Conservation (phyloP, 2,797 vertebrate species). For the Sandelia bainsii region DNA sequence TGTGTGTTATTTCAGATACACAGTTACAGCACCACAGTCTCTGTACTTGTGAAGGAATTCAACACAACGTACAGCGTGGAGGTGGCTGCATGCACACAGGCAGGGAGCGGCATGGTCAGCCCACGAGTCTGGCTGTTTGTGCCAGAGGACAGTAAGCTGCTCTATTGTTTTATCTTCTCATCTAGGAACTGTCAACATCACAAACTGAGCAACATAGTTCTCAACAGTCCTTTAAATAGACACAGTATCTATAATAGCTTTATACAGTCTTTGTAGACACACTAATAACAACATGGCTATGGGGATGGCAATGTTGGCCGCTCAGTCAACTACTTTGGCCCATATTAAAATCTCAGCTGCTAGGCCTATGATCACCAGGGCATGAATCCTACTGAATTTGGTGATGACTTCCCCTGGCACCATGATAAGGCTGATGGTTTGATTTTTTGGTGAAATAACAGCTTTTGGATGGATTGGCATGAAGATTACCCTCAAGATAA, state of each 20-base stretch:
- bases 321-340: too few relatives aligned
- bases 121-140: constrained; percentile 82
- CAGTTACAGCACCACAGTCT: constrained; percentile 67
- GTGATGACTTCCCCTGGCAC: too few relatives aligned
- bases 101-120: constrained; percentile 91
- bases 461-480: too few relatives aligned
- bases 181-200: constrained; percentile 20
- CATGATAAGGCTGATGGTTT: too few relatives aligned
- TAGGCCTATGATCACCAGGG: too few relatives aligned
- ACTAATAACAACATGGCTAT: too few relatives aligned
- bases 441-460: too few relatives aligned
- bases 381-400: too few relatives aligned
- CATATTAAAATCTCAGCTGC: constrained; percentile 9
- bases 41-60: constrained; percentile 81
- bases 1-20: constrained; percentile 77
- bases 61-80: constrained; percentile 90
- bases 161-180: constrained; percentile 50
- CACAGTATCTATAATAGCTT: not conserved
- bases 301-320: too few relatives aligned
- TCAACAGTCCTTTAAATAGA: not conserved
- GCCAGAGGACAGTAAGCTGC: constrained; percentile 85
- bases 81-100: constrained; percentile 89
- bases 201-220: constrained; percentile 11
- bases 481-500: too few relatives aligned
- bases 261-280: not conserved